Base-by-base conservation (phyloP, 2,113 vertebrate genomes). In the Numenius arquata region DNA sequence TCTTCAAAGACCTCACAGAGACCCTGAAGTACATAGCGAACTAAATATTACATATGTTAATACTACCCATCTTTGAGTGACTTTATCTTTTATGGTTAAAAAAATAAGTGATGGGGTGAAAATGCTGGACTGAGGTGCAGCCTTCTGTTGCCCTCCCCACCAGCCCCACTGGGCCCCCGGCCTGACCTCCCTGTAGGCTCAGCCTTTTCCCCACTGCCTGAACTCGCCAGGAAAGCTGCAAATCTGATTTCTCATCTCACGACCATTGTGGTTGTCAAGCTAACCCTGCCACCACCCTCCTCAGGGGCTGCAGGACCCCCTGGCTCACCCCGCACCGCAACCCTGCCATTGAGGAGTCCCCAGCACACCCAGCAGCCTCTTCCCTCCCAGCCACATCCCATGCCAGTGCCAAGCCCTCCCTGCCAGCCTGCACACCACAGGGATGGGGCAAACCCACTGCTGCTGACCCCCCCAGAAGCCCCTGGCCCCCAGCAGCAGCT, bases 181-280 rank as follows among this genome's bases (percentile, higher is more conserved):
- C 25, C 58, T 86, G 80, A 93, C 52, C 18, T 55, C 22, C 8
- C 27, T 12, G 32, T 11, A 50, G 16, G 79, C 29, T 86, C 48
- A 65, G 26, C 34, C 63, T 9, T 34, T 63, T 68, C 25, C 12
- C 29, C 29, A 50, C 14, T 9, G 16, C 20, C 4, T 68, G 23
- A 87, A 73, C 41, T 59, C n/a, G 61, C 43, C 2, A 1, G 15
- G 34, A 91, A 75, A 30, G 30, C 50, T 41, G 34, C 15, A 70
- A 55, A 65, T 19, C 11, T 23, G 20, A 40, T 25, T 63, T 68
- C 43, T 63, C 5, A 2, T 34, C 48, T 68, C 61, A 21, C 0
- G 1, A 63, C 18, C 0, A 1, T 1, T 18, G 15, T 13, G 12
- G 12, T 36, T 62, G 34, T 5, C 1, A 0, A 1, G 32, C 36